Base-by-base conservation (phyloP, 2,888 invertebrate genomes). In the Nemotelus pantherinus region DNA sequence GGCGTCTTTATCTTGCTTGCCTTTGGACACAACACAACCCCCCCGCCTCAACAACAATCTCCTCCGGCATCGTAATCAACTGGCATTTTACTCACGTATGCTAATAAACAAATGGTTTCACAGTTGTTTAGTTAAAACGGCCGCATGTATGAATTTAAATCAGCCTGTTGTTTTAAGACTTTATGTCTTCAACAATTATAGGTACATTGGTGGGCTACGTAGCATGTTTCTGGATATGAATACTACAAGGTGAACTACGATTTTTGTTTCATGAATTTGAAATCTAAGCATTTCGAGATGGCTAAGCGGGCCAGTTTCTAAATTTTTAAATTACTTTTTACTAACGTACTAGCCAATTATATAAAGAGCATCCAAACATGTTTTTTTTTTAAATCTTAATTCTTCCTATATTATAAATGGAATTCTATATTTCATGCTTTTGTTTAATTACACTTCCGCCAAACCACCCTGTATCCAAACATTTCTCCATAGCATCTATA, bases 71-170 rank as follows among this genome's bases (percentile, higher is more conserved):
- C 9, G 25, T 67, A 75, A 72, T 65, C 77, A 63, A 70, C 75
- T 79, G 63, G 78, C 74, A 81, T 81, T 81, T 80, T 78, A 80
- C 80, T 81, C 81, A 81, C 81, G 81, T 81, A 79, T 79, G 78
- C 67, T 71, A 76, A 81, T 81, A 81, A 81, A 81, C 81, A 80
- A 81, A 81, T 81, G 80, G 81, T 80, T 80, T 81, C 81, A 80
- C 80, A 81, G 80, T 81, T 80, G 81, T 81, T 81, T 80, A 80
- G 81, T 78, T 81, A 80, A 81, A 81, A 79, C 80, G 80, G 79
- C 79, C 80, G 77, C 80, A 80, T 81, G 80, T 78, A 78, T 81
- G 81, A 81, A 81, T 81, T 81, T 81, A 77, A 81, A 81, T 80
- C 78, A 81, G 81, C 77, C 79, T 79, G 67, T 55, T 50, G 70